Percentiles rank a stretch among this genome's conserved stretches.
Evolutionary conservation across 1,140 invertebrate genomes (phyloP).

Genomic region (Anoplolepis gracilipes): DNA sequence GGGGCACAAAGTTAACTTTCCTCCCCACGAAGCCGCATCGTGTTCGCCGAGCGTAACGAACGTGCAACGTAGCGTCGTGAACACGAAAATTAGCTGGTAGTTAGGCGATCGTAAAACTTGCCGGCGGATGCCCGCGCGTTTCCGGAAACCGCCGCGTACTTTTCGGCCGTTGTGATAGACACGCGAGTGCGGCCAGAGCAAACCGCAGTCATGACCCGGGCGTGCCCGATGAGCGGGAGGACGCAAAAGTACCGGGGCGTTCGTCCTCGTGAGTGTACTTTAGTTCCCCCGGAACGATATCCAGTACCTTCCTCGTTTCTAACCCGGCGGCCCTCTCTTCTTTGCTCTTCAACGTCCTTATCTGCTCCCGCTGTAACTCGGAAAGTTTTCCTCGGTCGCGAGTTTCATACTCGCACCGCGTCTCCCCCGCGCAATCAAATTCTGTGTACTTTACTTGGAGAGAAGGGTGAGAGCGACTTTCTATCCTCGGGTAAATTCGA

Average conservation of each 20-base stretch:
- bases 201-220: background rate
- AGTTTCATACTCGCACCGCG: conserved; percentile 32
- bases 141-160: conserved; percentile 25
- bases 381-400: conserved; percentile 55
- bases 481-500: conserved; percentile 42
- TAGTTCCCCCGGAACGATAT: conserved; percentile 25
- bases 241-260: background rate
- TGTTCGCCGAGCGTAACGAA: conserved; percentile 28
- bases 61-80: conserved; percentile 40
- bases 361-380: conserved; percentile 30
- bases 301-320: background rate
- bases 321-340: background rate
- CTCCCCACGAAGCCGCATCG: conserved; percentile 15
- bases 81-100: conserved; percentile 57
- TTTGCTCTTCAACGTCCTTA: conserved; percentile 42
- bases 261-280: conserved; percentile 44
- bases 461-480: background rate
- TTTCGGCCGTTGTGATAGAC: conserved; percentile 34
- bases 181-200: conserved; percentile 15
- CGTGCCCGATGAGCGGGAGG: conserved; percentile 23
- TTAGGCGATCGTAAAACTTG: conserved; percentile 56
- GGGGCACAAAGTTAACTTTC: conserved; percentile 25
- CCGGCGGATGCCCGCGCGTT: conserved; percentile 15
- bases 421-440: conserved; percentile 31
- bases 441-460: conserved; percentile 35